Conservation (phyloP, 2,888 invertebrate species). For the Mongoloraphidia duomilia region DNA sequence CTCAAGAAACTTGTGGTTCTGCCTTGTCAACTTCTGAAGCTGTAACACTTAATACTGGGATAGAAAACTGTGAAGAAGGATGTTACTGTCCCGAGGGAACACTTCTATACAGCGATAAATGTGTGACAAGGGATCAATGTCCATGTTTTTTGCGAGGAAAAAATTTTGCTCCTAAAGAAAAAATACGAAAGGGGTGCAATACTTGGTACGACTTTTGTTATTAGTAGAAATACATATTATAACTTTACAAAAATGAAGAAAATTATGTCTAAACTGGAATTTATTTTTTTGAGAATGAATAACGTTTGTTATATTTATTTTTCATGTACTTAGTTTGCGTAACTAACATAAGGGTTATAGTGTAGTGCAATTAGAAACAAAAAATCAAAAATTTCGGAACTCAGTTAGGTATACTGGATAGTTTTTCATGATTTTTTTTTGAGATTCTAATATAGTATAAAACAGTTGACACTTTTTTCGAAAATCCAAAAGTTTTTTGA, state of each 20-base stretch:
- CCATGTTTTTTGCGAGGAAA: conserved; percentile 67
- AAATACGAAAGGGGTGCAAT: conserved; percentile 68
- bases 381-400: too few relatives aligned
- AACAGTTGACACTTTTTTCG: too few relatives aligned
- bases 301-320: too few relatives aligned
- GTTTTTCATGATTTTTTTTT: too few relatives aligned
- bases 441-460: too few relatives aligned
- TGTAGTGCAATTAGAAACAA: too few relatives aligned
- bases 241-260: not conserved
- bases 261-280: too few relatives aligned
- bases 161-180: conserved; percentile 52
- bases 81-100: conserved; percentile 76
- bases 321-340: too few relatives aligned
- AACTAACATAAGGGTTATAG: too few relatives aligned
- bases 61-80: conserved; percentile 62
- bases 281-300: too few relatives aligned
- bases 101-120: conserved; percentile 58
- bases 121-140: conserved; percentile 56
- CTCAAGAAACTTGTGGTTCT: conserved; percentile 58
- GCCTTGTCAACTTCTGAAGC: conserved; percentile 19
- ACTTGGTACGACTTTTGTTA: conserved; percentile 44
- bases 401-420: too few relatives aligned
- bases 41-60: conserved; percentile 20
- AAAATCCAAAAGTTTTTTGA: too few relatives aligned
- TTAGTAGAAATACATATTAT: not conserved